Evolutionary conservation across 2,113 vertebrate genomes (phyloP).

Genomic region (Sus scrofa): T2T-Sscrofa CM000814.6:5123501-5124000

Average conservation of each 20-base stretch:
- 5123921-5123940: no score
- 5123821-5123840: no score
- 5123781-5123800: accelerated
- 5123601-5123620: not conserved
- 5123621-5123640: accelerated
- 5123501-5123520: not conserved
- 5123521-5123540: not conserved
- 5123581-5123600: accelerated
- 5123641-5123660: not conserved
- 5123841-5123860: no score
- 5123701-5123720: not conserved
- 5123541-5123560: not conserved
- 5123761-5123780: not conserved
- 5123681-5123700: not conserved
- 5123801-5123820: no score
- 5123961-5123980: not conserved
- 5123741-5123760: accelerated
- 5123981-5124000: not conserved
- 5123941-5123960: not conserved
- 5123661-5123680: not conserved
- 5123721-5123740: no score
- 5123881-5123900: no score
- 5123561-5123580: not conserved
- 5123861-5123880: no score
- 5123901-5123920: no score